Base-by-base conservation (phyloP, 2,888 invertebrate genomes). In the Notodonta ziczac region DNA sequence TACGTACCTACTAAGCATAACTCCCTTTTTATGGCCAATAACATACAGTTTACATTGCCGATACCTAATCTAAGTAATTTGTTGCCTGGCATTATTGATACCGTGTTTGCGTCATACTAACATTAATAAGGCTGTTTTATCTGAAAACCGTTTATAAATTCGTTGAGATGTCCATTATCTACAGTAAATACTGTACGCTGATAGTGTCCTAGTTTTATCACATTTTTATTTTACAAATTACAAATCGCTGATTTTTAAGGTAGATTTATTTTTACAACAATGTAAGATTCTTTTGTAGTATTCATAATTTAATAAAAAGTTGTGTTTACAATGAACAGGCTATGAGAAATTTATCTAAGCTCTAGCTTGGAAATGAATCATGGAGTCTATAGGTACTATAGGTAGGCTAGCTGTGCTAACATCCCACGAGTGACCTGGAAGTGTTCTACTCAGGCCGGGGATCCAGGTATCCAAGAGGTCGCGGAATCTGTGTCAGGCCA, bases 401-500 rank as follows among this genome's bases (percentile, higher is more conserved):
- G 55, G 48, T 14, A 44, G 62, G 54, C 60, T 40, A 24, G 24
- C 51, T 55, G 24, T 16, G 6, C 7, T 40, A 42, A 42, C 10
- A 10, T 42, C 10, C 42, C 24, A 2, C 24, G 24, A 4, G 42
- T 42, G 42, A 42, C 42, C 42, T 42, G 42, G 10, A 42, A 42
- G 42, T 2, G 10, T 4, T 12, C 42, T 12, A 42, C 42, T 42
- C 46, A 10, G 9, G 32, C 40, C 16, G 24, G 63, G 65, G 54
- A 62, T 74, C 70, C 76, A 76, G 80, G 76, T 80, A 65, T 70
- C 66, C 66, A 73, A 74, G 57, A 66, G 72, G 74, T 69, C 70
- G 66, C n/a, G 54, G 44, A 72, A 82, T 77, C 74, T 74, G 61
- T 78, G 83, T 76, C 83, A 77, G 78, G 81, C 66, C 79, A 60